These are phyloP conservation scores for Rhabdornis inornatus DNA, from an alignment of 2,113 vertebrate species.

Conservation along the genomic window DNA sequence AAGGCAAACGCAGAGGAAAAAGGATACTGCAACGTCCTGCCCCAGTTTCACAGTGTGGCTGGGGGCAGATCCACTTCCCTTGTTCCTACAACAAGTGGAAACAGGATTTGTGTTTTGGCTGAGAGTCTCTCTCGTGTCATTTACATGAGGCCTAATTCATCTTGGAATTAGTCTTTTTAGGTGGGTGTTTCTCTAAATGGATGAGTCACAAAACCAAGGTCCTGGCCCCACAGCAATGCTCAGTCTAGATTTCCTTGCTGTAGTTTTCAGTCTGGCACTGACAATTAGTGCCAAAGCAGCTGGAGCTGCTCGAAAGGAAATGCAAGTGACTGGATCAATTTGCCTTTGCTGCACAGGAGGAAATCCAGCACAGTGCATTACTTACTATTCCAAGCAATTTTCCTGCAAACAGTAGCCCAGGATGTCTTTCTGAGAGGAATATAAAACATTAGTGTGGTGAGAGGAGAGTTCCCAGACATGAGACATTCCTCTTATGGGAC, in stretches of 20 bases:
- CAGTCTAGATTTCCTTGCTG: slow-evolving; percentile 34
- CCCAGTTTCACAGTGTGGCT: neutral
- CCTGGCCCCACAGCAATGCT: slow-evolving; percentile 16
- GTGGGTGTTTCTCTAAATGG: neutral
- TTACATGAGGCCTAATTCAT: neutral
- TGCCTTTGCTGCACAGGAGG: neutral
- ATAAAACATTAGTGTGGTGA: rapidly evolving
- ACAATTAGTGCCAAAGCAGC: slow-evolving; percentile 1
- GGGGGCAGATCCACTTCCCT: slow-evolving; percentile 56
- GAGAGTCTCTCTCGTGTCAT: neutral
- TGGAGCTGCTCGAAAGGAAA: slow-evolving; percentile 6
- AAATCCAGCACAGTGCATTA: neutral
- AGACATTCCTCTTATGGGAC: neutral
- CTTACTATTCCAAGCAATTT: neutral
- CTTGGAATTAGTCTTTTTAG: neutral
- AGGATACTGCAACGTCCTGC: slow-evolving; percentile 55
- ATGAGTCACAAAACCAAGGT: slow-evolving; percentile 44
- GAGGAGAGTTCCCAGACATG: neutral
- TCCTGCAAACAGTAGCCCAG: neutral
- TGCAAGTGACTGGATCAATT: neutral
- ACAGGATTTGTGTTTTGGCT: slow-evolving; percentile 53
- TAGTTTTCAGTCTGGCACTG: neutral
- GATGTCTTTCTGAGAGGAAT: neutral
- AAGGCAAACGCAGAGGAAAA: slow-evolving; percentile 58
- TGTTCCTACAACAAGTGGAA: slow-evolving; percentile 56